Percentiles rank a stretch among this genome's conserved stretches.
Conservation (phyloP, 2,888 invertebrate genomes). For the Gibbula magus region DNA sequence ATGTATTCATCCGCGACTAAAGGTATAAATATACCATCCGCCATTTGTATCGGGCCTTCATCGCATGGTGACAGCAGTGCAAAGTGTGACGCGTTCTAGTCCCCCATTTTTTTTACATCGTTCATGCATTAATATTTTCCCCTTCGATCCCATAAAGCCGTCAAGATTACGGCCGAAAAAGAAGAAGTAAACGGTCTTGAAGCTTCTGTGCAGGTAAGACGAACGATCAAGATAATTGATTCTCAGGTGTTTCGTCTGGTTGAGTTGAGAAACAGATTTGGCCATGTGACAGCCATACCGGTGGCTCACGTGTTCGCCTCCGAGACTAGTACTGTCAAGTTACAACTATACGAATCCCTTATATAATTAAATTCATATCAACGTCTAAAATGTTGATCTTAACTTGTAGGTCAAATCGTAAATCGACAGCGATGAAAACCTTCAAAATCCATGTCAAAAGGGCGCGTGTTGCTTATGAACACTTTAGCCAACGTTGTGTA, state of each 20-base stretch:
- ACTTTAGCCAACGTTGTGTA: neutral
- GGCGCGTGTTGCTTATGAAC: neutral
- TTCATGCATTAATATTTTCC: conserved; percentile 32
- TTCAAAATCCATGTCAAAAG: neutral
- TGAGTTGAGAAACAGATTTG: neutral
- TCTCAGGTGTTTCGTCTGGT: neutral
- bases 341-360: neutral
- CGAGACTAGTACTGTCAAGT: neutral
- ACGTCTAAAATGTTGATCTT: neutral
- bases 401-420: neutral
- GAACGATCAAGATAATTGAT: neutral
- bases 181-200: conserved; percentile 56
- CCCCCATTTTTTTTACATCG: neutral
- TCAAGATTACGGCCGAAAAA: conserved; percentile 67
- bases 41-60: conserved; percentile 11
- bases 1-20: neutral
- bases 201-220: conserved; percentile 60
- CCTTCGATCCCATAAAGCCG: conserved; percentile 44
- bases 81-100: neutral
- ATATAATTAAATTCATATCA: neutral
- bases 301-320: neutral
- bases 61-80: neutral
- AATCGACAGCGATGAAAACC: neutral
- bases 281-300: neutral
- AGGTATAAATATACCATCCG: conserved; percentile 3